Base-by-base conservation (phyloP, 2,797 vertebrate genomes). In the Luscinia megarhynchos region DNA sequence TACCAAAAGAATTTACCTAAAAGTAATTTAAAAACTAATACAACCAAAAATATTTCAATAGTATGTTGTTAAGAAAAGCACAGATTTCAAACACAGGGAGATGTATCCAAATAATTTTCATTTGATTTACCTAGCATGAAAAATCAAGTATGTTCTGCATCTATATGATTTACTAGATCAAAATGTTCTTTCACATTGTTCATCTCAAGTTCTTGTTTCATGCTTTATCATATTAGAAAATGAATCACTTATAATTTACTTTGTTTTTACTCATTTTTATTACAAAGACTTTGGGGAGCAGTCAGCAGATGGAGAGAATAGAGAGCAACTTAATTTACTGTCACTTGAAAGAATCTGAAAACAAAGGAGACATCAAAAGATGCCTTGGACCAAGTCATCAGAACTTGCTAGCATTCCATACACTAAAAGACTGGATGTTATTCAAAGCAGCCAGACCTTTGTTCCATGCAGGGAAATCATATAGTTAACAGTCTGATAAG, bases 341-440 rank as follows among this genome's bases (percentile, higher is more conserved):
- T 90, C 88, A 88, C 73, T 88, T 90, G 57, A 90, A 95, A 93
- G 73, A 75, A 80, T 87, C 8, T 24, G 13, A 81, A 88, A 93
- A 85, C 57, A 95, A 93, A 93, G 61, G 34, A 63, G 72, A 83
- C 45, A 85, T 85, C 87, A 91, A 87, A 93, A 91, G 72, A 94
- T 45, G 23, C 8, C 80, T 7, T 22, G 19, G 64, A 63, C 43
- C 41, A 91, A 93, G 73, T 75, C 79, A 91, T 75, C 73, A 91
- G 67, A 88, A 93, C 86, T 6, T 86, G 34, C 58, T 32, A 86
- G 50, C 46, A 58, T 64, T 77, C 38, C 38, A 50, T 68, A 75
- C 0, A 1, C 38, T 61, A 53, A 77, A 91, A 75, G 32, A 87
- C 26, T 72, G 38, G 21, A 48, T 85, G 69, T 48, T 64, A 67